Evolutionary conservation across 2,113 vertebrate genomes (phyloP), one percentile per base, ranked within the genome.

Genomic region (Siniperca chuatsi): DNA sequence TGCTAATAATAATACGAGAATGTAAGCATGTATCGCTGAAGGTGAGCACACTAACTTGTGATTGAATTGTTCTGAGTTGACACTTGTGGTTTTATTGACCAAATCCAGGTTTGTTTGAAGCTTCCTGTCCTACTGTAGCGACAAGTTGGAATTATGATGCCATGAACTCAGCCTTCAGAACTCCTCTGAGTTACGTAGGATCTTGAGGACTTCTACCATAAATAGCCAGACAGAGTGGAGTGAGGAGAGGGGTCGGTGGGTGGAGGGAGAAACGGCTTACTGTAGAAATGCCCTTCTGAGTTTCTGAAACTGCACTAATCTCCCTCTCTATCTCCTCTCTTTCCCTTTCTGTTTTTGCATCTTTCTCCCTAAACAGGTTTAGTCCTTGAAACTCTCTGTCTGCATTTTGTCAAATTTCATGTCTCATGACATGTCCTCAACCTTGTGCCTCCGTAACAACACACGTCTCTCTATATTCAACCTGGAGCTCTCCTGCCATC

Each of bases 131-230:
- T 11, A 70, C 80, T 84, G 86, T 61, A 83, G 83, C 75, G 8
- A 71, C 89, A 86, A 81, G 72, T 83, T 83, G 79, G 89, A 89
- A 70, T 92, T 77, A 87, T 79, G 85, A 88, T 71, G 89, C 87
- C 90, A 81, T 90, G 79, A 91, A 93, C 75, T 89, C 82, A 84
- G 90, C 78, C 78, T 73, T 58, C 86, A 75, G 82, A 87, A 83
- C 94, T 94, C 92, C 87, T 88, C 77, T 42, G 80, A 73, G 86
- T 35, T 87, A 84, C 71, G 73, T 37, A 57, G 87, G 79, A 84
- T 89, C 82, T 74, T 25, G 46, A 86, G 90, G 87, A 79, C 94
- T 93, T 90, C 92, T 94, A 94, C 96, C 96, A 95, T 96, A 96
- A 96, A 96, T 96, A 96, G 96, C 89, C 94, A 92, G 87, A 83